phyloP scores from a whole-genome alignment of 1,140 invertebrate genomes.

The Brachionus paranguensis region DNA sequence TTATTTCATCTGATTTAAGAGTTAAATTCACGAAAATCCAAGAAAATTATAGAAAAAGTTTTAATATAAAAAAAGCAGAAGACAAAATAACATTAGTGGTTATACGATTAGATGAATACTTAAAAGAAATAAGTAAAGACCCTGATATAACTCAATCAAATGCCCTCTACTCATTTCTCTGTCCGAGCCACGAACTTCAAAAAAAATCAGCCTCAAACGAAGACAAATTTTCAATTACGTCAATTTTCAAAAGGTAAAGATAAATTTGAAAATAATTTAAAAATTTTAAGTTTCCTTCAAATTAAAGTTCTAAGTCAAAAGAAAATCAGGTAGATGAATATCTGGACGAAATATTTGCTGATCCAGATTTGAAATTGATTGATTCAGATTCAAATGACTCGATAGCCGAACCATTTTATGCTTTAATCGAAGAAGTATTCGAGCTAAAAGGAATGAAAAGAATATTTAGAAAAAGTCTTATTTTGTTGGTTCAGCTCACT shows the following conservation, averaged over 20 bases:
- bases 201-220: constrained; percentile 59
- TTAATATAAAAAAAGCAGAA: background rate
- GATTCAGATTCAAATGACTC: constrained; percentile 60
- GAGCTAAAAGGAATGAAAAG: constrained; percentile 79
- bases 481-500: constrained; percentile 83
- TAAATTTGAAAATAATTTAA: background rate
- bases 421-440: constrained; percentile 76
- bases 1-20: background rate
- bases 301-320: constrained; percentile 17
- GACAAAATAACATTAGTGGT: background rate
- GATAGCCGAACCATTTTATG: constrained; percentile 79
- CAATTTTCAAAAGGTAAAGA: constrained; percentile 71
- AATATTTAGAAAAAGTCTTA: constrained; percentile 75
- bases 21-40: background rate
- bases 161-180: constrained; percentile 77
- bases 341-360: constrained; percentile 52
- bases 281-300: background rate
- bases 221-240: constrained; percentile 71
- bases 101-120: constrained; percentile 1
- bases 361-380: constrained; percentile 49
- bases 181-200: constrained; percentile 63
- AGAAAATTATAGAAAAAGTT: background rate
- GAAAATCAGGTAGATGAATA: constrained; percentile 43
- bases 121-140: constrained; percentile 66
- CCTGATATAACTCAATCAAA: constrained; percentile 78